Evolutionary conservation across 2,888 invertebrate genomes (phyloP), one percentile per base, ranked within the genome.

Genomic region (Chromoteleia sp.): DNA sequence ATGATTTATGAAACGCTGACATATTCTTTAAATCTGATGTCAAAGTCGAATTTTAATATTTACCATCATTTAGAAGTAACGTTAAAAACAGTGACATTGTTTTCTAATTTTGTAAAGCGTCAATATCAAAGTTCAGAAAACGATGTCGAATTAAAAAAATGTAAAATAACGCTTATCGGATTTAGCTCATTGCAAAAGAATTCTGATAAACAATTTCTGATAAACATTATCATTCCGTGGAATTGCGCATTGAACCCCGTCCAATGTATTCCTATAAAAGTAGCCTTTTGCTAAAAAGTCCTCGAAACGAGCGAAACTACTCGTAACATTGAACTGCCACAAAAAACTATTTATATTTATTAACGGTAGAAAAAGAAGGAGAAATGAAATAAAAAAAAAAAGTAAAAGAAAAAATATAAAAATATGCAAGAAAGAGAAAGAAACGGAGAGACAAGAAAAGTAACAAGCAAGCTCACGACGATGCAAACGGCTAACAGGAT

Each of bases 401-500:
- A 58, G 43, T 19, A 48, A 45, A 67, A 58, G 19, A 39, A 50
- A 43, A 61, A 59, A 30, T 25, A 43, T 36, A 33, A 59, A 48
- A 25, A 50, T 29, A 33, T 48, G 63, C 17, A 43, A 58, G 48
- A 43, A 50, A 39, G 48, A 59, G 56, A 63, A 45, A 73, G 21
- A 65, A 45, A 58, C 45, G 58, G 54, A 17, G 54, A 80, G 61
- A 56, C 14, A 30, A 61, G 77, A 61, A 74, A 71, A 81, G 71
- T 73, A 77, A 81, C 81, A 82, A 82, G 77, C 77, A 74, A 56
- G 77, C 43, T 71, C 39, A 45, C 41, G 17, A 52, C 65, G 61
- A 74, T 58, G 67, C 67, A 63, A 81, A 68, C 63, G 68, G 56
- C 68, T 77, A 77, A 77, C 73, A 74, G 80, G 80, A 70, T 70